Evolutionary conservation across 2,797 vertebrate genomes (phyloP), one percentile per base, ranked within the genome.

Genomic region (Takifugu rubripes): DNA sequence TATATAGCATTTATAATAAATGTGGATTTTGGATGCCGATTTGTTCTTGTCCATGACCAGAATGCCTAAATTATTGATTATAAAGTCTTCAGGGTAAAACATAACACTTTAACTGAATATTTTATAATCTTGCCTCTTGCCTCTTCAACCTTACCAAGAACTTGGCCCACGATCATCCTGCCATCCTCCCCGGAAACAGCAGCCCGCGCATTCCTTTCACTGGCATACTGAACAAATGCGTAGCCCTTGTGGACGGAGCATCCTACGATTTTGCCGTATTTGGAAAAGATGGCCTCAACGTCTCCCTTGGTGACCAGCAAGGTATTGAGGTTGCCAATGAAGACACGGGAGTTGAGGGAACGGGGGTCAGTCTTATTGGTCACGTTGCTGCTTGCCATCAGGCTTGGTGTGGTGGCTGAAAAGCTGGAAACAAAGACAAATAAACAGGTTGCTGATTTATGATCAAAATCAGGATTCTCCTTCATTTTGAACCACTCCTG

Each of bases 241-340:
- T 93, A 97, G 68, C 95, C 95, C 82, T 98, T 98, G 90, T 98
- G 95, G 57, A 98, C 92, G 1, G 95, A 97, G 90, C 95, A 97
- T 72, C 95, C 95, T 1, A 97, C 94, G 27, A 97, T 93, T 89
- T 96, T 95, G 71, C 94, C 95, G 1, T 97, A 98, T 81, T 98
- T 98, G 54, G 92, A 81, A 82, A 98, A 96, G 76, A 98, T 96
- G 69, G 94, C 93, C 81, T 97, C 95, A 48, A 98, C 94, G 9
- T 98, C 95, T 0, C 87, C 91, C 82, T 96, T 97, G 87, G 95
- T 98, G 68, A 98, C 96, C 85, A 97, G 90, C 82, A 96, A 89
- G 5, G 95, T 98, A 84, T 98, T 98, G 25, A 97, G 94, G 91
- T 97, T 97, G 29, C 95, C 95, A 26, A 96, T 96, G 86, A 97